Percentiles rank a stretch among this genome's conserved stretches.
phyloP scores from a whole-genome alignment of 2,797 vertebrate species.

The Lemur catta region DNA sequence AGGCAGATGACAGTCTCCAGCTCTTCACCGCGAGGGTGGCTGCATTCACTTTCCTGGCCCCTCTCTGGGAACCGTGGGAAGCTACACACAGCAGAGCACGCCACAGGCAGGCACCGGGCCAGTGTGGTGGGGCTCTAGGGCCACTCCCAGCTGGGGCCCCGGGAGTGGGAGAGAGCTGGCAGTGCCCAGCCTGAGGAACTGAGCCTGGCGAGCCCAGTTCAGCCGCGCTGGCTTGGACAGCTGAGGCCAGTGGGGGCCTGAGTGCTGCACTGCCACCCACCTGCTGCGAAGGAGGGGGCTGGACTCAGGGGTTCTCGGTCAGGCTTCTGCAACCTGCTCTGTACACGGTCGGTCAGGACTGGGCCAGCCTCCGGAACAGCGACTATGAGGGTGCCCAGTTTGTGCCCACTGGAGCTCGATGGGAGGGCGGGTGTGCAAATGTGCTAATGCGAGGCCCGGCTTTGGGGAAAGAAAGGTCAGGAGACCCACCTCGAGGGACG shows the following conservation, averaged over 20 bases:
- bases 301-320: background rate
- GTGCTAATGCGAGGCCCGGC: accelerated
- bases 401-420: accelerated
- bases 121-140: background rate
- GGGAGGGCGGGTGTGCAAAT: background rate
- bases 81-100: background rate
- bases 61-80: background rate
- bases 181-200: too few relatives aligned
- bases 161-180: background rate
- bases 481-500: conserved; percentile 59
- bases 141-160: background rate
- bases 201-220: background rate
- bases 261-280: too few relatives aligned
- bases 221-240: background rate
- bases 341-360: background rate
- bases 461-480: background rate
- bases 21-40: background rate
- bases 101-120: background rate
- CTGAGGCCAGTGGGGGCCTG: background rate
- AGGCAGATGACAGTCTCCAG: background rate
- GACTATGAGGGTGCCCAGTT: accelerated
- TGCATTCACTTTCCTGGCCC: background rate
- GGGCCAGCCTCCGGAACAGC: background rate
- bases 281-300: background rate
- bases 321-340: background rate